Evolutionary conservation across 1,140 invertebrate species (phyloP).

Genomic region (Ostrea edulis): DNA sequence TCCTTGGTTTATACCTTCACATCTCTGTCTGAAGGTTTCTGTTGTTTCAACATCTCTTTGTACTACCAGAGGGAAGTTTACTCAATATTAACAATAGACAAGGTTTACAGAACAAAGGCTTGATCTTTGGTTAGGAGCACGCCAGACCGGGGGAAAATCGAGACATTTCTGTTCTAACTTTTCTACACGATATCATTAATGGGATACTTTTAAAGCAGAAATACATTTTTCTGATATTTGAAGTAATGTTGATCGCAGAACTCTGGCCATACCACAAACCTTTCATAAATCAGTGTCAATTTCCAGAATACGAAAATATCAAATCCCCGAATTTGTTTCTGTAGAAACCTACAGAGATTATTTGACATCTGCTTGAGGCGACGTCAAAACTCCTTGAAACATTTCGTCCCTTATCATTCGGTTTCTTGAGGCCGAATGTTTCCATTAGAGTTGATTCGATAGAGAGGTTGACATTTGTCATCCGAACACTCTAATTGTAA

Average conservation of each 20-base stretch:
- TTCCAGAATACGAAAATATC: not conserved
- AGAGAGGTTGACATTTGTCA: slow-evolving; percentile 26
- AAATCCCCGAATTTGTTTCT: not conserved
- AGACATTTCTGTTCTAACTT: no score
- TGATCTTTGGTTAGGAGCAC: no score
- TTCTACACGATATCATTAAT: no score
- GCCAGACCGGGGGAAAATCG: no score
- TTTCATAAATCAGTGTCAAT: not conserved
- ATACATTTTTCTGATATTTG: not conserved
- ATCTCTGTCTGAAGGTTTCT: not conserved
- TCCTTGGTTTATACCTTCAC: not conserved
- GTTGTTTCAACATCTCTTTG: not conserved
- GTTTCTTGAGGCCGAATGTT: slow-evolving; percentile 21
- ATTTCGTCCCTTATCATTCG: slow-evolving; percentile 5
- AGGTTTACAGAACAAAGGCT: no score
- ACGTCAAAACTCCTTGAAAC: slow-evolving; percentile 37
- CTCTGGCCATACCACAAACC: not conserved
- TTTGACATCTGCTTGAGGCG: slow-evolving; percentile 28
- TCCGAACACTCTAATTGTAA: slow-evolving; percentile 32
- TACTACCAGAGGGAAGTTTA: no score
- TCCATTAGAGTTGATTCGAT: slow-evolving; percentile 37
- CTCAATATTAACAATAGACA: no score
- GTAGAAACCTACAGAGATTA: slow-evolving; percentile 1
- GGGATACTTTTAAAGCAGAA: no score
- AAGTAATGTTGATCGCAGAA: no score